phyloP scores from a whole-genome alignment of 2,888 invertebrate species.

The Ametastegia equiseti region DNA sequence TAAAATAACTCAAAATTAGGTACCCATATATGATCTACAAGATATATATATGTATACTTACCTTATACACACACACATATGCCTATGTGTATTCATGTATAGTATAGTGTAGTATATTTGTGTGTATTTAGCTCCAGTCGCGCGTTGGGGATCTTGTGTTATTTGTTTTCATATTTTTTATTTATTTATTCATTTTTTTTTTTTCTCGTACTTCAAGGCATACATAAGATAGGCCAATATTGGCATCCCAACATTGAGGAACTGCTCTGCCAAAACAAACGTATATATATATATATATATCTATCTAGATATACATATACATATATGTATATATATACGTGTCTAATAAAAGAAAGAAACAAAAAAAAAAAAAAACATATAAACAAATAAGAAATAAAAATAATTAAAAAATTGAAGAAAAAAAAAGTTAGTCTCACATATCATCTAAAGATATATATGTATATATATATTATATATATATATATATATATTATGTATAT shows the following conservation, averaged over 20 bases:
- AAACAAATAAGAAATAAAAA: constrained; percentile 51
- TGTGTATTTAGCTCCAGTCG: neutral
- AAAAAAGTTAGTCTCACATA: constrained; percentile 70
- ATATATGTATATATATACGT: neutral
- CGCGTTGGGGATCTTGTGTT: no score
- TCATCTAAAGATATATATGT: constrained; percentile 60
- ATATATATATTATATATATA: neutral
- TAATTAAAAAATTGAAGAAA: constrained; percentile 64
- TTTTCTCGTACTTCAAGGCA: no score
- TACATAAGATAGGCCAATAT: no score
- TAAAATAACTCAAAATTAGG: constrained; percentile 60
- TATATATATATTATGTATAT: neutral
- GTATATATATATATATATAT: neutral
- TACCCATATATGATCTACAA: neutral
- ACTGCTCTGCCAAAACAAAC: constrained; percentile 62
- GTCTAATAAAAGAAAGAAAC: neutral
- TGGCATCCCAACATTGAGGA: constrained; percentile 47
- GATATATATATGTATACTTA: neutral
- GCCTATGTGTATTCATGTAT: neutral
- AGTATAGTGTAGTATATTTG: neutral
- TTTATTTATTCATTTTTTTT: no score
- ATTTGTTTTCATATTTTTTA: no score
- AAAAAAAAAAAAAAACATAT: neutral
- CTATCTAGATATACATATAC: neutral
- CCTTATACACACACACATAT: neutral